phyloP scores from a whole-genome alignment of 2,113 vertebrate species.

The Talpa occidentalis region DNA sequence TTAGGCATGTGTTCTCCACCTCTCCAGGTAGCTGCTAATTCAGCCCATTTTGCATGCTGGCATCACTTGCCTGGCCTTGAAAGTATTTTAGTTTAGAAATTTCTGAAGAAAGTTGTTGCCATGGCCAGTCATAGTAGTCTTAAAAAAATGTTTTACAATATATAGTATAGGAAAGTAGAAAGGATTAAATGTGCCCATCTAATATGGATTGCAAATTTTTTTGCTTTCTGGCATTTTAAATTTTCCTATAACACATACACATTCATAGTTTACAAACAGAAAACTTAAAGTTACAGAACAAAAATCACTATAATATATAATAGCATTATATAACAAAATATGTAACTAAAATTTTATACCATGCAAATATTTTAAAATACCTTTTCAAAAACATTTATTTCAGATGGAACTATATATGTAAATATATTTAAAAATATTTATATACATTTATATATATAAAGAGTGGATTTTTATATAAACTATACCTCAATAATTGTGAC shows the following conservation, averaged over 20 bases:
- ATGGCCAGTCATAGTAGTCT: slow-evolving; percentile 19
- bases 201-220: not conserved
- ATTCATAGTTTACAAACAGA: not conserved
- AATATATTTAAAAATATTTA: not conserved
- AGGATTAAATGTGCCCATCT: not conserved
- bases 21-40: not conserved
- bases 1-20: not conserved
- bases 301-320: not conserved
- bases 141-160: slow-evolving; percentile 45
- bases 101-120: slow-evolving; percentile 30
- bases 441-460: not conserved
- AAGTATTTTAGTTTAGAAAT: not conserved
- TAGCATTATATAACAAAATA: not conserved
- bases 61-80: not conserved
- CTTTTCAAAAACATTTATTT: slow-evolving; percentile 32
- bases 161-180: slow-evolving; percentile 12
- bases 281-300: not conserved
- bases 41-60: not conserved
- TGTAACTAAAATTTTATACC: not conserved
- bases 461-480: slow-evolving; percentile 22
- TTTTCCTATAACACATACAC: not conserved
- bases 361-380: not conserved
- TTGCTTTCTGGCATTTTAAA: slow-evolving; percentile 20
- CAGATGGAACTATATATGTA: not conserved
- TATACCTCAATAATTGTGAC: not conserved